Percentiles rank a stretch among this genome's conserved stretches.
phyloP scores from a whole-genome alignment of 1,140 invertebrate species.

The Chrysoperla carnea region DNA sequence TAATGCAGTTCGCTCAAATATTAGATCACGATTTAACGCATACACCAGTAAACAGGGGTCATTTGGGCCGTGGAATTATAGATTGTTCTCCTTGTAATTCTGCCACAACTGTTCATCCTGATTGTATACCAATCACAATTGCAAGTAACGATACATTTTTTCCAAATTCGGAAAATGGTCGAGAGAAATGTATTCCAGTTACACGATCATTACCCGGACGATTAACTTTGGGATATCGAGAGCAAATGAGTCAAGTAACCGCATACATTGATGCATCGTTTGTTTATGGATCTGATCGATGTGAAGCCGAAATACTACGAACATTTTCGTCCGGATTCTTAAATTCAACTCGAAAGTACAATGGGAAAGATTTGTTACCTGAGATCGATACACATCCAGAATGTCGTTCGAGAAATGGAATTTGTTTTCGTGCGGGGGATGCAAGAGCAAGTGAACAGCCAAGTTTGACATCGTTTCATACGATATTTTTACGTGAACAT shows the following conservation, averaged over 20 bases:
- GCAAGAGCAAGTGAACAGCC: not conserved
- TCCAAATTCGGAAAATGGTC: slow-evolving; percentile 40
- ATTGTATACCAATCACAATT: slow-evolving; percentile 58
- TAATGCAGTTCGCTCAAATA: slow-evolving; percentile 69
- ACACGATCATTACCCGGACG: slow-evolving; percentile 41
- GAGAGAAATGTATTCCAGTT: slow-evolving; percentile 48
- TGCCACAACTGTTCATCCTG: slow-evolving; percentile 32
- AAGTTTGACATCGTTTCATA: not conserved
- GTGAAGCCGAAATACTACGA: slow-evolving; percentile 15
- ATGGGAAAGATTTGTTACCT: slow-evolving; percentile 26
- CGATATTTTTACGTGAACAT: slow-evolving; percentile 43
- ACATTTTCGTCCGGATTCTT: slow-evolving; percentile 21
- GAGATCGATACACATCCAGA: slow-evolving; percentile 24
- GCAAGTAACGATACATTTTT: slow-evolving; percentile 48
- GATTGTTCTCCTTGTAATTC: not conserved
- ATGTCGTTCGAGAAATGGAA: slow-evolving; percentile 25
- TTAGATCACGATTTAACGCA: slow-evolving; percentile 56
- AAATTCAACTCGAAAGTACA: slow-evolving; percentile 26
- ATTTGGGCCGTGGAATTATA: not conserved
- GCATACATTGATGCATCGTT: slow-evolving; percentile 72
- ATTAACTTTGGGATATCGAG: slow-evolving; percentile 42
- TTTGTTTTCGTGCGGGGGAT: slow-evolving; percentile 28
- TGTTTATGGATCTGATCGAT: slow-evolving; percentile 42
- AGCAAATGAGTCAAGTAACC: slow-evolving; percentile 49
- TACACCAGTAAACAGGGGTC: slow-evolving; percentile 32